These are phyloP conservation scores for Drosophila melanocephala DNA, from an alignment of 2,888 invertebrate genomes.

Conservation along the genomic window DNA sequence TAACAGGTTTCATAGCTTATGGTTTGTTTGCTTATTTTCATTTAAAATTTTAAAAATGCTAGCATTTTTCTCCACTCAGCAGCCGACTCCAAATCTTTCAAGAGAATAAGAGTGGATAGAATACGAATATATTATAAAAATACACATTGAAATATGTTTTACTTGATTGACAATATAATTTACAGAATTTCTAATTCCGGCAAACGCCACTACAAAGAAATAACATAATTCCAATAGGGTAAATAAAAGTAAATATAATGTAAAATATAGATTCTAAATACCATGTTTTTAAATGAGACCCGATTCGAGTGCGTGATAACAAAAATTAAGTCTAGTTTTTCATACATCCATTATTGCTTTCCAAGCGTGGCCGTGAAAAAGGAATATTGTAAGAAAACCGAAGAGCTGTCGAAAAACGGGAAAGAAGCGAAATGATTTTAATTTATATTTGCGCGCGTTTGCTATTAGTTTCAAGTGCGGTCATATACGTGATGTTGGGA, in stretches of 20 bases:
- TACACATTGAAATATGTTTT: background rate
- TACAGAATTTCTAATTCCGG: background rate
- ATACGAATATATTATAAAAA: background rate
- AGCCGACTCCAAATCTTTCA: background rate
- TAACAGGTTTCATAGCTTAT: background rate
- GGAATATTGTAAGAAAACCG: background rate
- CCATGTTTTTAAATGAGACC: background rate
- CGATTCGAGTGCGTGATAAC: background rate
- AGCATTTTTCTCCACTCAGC: background rate
- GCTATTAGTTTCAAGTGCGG: constrained; percentile 13
- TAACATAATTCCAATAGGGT: background rate
- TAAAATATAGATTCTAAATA: background rate
- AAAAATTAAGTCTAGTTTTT: background rate
- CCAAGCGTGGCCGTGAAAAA: background rate
- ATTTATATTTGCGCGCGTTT: constrained; percentile 8
- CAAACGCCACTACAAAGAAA: background rate
- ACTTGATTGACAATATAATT: background rate
- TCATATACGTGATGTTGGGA: background rate
- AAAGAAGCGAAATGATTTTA: background rate
- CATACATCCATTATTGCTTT: background rate
- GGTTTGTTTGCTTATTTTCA: background rate
- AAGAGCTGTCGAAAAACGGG: background rate
- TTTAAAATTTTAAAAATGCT: background rate
- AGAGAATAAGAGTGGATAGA: background rate
- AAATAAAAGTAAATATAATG: background rate